phyloP scores from a whole-genome alignment of 2,797 vertebrate species.

The Pelobates cultripes region DNA sequence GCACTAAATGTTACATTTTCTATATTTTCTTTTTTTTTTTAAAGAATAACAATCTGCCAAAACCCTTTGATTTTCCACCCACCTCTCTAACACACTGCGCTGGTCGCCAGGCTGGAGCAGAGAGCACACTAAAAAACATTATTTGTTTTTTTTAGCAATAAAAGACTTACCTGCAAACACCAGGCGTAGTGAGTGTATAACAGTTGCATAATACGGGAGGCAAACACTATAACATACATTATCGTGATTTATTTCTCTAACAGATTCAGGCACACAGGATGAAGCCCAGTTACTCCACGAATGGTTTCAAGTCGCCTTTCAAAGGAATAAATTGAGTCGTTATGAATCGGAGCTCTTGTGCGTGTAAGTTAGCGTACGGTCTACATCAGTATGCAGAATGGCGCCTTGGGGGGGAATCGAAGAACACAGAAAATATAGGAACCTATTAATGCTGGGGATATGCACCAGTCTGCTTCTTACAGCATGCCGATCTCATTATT shows the following conservation, averaged over 20 bases:
- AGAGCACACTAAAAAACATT: no score
- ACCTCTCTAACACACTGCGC: no score
- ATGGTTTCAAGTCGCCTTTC: constrained; percentile 92
- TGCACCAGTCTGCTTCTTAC: constrained; percentile 39
- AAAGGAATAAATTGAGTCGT: constrained; percentile 91
- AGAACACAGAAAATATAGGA: constrained; percentile 2
- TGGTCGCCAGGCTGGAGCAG: no score
- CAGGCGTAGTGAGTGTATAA: neutral
- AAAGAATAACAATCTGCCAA: no score
- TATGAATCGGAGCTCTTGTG: constrained; percentile 90
- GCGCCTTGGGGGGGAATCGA: constrained; percentile 5
- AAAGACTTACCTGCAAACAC: no score
- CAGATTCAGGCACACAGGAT: constrained; percentile 77
- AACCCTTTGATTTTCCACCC: no score
- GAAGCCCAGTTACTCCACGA: constrained; percentile 85
- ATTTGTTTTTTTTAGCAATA: no score
- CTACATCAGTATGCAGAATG: constrained; percentile 43
- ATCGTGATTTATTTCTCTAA: constrained; percentile 65
- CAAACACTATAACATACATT: constrained; percentile 58
- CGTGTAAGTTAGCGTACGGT: constrained; percentile 72
- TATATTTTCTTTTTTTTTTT: no score
- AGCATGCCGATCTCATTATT: constrained; percentile 64
- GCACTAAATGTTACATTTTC: no score
- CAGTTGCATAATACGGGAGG: constrained; percentile 9
- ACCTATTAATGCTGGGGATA: constrained; percentile 30